Evolutionary conservation across 1,140 invertebrate genomes (phyloP), one percentile per base, ranked within the genome.

Genomic region (Whitmania pigra): DNA sequence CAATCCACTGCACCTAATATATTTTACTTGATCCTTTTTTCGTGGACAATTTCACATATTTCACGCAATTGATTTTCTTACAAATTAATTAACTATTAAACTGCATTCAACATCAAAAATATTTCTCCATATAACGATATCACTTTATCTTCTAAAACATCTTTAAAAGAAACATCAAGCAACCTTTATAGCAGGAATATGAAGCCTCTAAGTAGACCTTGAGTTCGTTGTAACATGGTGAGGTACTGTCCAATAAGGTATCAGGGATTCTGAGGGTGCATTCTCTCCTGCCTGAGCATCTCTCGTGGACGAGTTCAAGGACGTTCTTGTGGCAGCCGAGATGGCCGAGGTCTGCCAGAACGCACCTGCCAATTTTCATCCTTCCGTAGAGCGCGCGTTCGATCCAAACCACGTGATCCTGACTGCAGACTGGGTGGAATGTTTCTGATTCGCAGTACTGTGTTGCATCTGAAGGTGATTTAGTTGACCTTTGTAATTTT

Each of bases 401-500:
- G 13, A 71, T 40, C 27, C 55, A 22, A 11, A 71, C 31, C n/a
- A 71, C 55, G 25, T 71, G 25, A 43, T 66, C 43, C 9, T 22
- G 22, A 18, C 53, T 27, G 54, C 71, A 71, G n/a, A 27, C 57
- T 0, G 71, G 36, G 6, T 29, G 53, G 43, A 71, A 71, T 18
- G 71, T 71, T 43, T 71, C 71, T n/a, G 71, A 71, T 22, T 60
- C 31, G 54, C 71, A 71, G 71, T 71, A 71, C 13, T 69, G 43
- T 1, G 43, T 49, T 11, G 43, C 15, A 5, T 1, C 43, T 49
- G 9, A 17, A 7, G 43, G 13, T 11, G 43, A 5, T 49, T 1
- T 49, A 0, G 13, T 49, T 49, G 43, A 49, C 13, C 13, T 49
- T 17, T 49, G 5, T 43, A 43, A 11, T 49, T 49, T 49, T 13